Evolutionary conservation across 2,797 vertebrate genomes (phyloP).

Genomic region (Botia almorhae): DNA sequence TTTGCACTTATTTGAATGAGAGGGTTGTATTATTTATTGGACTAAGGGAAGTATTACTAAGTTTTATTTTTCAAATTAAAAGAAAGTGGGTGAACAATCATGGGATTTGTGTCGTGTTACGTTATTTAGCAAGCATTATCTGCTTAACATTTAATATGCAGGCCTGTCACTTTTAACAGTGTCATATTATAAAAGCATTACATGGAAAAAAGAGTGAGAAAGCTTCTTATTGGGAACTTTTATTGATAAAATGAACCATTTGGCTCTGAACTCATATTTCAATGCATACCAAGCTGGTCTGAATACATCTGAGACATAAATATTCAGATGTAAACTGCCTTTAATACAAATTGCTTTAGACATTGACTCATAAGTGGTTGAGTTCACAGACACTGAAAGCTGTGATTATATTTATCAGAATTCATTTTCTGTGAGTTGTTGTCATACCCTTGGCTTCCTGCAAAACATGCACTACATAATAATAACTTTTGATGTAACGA

Average conservation of each 20-base stretch:
- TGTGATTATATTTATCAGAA: constrained; percentile 68
- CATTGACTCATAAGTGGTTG: constrained; percentile 73
- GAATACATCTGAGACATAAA: constrained; percentile 70
- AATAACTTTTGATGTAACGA: constrained; percentile 15
- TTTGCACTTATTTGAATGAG: constrained; percentile 46
- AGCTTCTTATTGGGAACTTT: constrained; percentile 50
- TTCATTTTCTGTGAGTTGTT: constrained; percentile 41
- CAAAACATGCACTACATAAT: constrained; percentile 30
- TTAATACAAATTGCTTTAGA: constrained; percentile 77
- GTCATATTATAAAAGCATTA: constrained; percentile 62
- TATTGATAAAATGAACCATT: constrained; percentile 58
- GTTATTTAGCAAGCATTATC: constrained; percentile 60
- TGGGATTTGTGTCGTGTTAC: constrained; percentile 51
- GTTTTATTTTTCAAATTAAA: constrained; percentile 52
- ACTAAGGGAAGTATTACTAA: constrained; percentile 42
- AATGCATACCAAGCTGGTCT: constrained; percentile 68
- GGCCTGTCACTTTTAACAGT: constrained; percentile 63
- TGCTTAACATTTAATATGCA: constrained; percentile 61
- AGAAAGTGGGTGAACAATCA: constrained; percentile 38
- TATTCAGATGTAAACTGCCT: constrained; percentile 69
- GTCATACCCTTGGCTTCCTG: constrained; percentile 20
- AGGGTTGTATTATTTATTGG: constrained; percentile 56
- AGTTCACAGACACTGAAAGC: constrained; percentile 64
- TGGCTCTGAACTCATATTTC: constrained; percentile 72
- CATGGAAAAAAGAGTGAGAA: constrained; percentile 57